phyloP scores from a whole-genome alignment of 2,797 vertebrate species.

The Rhabdomys pumilio region DNA sequence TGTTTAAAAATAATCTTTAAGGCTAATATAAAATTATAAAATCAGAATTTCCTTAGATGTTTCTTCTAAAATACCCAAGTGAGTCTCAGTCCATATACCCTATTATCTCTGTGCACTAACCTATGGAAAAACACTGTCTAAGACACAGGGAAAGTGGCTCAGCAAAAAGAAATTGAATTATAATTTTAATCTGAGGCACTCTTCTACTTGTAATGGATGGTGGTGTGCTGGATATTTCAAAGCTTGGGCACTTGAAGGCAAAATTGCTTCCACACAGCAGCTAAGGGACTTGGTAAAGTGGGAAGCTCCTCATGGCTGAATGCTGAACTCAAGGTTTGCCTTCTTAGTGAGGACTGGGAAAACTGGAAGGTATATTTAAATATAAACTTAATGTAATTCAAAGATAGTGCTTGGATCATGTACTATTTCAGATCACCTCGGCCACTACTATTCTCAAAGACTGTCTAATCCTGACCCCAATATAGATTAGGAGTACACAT shows the following conservation, averaged over 20 bases:
- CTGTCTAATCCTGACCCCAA: slow-evolving; percentile 78
- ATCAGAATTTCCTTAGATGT: slow-evolving; percentile 1
- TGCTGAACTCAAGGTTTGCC: slow-evolving; percentile 8
- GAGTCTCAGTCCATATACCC: background rate
- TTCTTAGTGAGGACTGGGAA: slow-evolving; percentile 14
- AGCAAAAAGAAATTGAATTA: slow-evolving; percentile 52
- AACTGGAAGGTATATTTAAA: slow-evolving; percentile 77
- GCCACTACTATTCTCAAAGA: slow-evolving; percentile 65
- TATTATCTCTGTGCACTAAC: background rate
- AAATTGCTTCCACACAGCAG: slow-evolving; percentile 44
- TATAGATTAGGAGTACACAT: slow-evolving; percentile 83
- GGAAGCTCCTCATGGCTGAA: slow-evolving; percentile 43
- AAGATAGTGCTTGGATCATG: slow-evolving; percentile 80
- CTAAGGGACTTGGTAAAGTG: slow-evolving; percentile 54
- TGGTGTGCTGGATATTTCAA: slow-evolving; percentile 39
- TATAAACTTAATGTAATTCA: slow-evolving; percentile 79
- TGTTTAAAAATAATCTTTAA: slow-evolving; percentile 45
- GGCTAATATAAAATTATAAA: slow-evolving; percentile 49
- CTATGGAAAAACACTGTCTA: background rate
- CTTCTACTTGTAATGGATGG: background rate
- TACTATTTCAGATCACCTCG: slow-evolving; percentile 81
- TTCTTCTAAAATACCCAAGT: background rate
- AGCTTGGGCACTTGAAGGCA: slow-evolving; percentile 30
- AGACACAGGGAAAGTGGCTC: background rate
- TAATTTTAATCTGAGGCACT: background rate